Evolutionary conservation across 23 tunicate genomes (phyloP).

Genomic region (Styela plicata): DNA sequence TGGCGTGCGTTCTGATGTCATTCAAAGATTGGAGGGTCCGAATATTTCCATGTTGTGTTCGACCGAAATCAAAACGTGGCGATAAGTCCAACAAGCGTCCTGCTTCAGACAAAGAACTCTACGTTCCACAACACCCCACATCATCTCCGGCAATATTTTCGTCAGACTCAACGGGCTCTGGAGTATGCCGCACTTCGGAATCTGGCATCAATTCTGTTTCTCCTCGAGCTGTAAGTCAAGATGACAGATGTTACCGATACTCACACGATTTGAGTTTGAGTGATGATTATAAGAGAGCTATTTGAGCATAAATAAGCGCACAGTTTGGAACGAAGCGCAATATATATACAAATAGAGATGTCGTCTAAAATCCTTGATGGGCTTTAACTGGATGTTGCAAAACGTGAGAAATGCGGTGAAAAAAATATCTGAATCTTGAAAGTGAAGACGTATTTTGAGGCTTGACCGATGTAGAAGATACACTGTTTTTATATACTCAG

Average conservation of each 20-base stretch:
- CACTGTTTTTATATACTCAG: too few species aligned
- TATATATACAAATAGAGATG: too few species aligned
- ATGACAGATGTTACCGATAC: neutral
- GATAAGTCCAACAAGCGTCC: neutral
- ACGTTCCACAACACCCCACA: neutral
- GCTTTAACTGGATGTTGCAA: too few species aligned
- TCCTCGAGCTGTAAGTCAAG: neutral
- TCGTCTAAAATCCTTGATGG: too few species aligned
- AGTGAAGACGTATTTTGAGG: too few species aligned
- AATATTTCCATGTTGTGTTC: constrained; percentile 45
- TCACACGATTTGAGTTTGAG: neutral
- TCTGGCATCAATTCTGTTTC: constrained; percentile 10
- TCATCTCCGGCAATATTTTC: neutral
- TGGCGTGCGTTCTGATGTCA: constrained; percentile 52
- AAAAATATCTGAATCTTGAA: too few species aligned
- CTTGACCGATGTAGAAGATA: too few species aligned
- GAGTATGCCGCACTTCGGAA: neutral
- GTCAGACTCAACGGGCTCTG: neutral
- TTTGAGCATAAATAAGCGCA: too few species aligned
- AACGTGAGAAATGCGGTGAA: too few species aligned
- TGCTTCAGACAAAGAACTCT: neutral
- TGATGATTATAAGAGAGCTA: neutral
- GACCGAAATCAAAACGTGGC: neutral
- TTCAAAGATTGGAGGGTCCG: constrained; percentile 75
- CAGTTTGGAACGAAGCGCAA: too few species aligned